Evolutionary conservation across 2,888 invertebrate species (phyloP).

Genomic region (Platypus cylindrus): DNA sequence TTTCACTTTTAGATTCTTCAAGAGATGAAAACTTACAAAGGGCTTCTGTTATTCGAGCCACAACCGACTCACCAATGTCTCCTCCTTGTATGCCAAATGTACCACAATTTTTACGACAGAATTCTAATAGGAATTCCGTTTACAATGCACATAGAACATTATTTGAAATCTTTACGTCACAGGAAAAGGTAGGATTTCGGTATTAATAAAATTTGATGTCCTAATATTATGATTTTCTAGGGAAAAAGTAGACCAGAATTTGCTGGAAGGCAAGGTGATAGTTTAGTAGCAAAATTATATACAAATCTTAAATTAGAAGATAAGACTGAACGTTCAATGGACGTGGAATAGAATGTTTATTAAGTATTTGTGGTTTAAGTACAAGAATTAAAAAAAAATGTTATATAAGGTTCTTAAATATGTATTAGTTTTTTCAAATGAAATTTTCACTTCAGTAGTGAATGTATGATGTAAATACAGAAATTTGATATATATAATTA

Average conservation of each 20-base stretch:
- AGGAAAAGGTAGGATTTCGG: slow-evolving; percentile 38
- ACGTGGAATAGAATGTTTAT: slow-evolving; percentile 18
- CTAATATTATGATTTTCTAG: slow-evolving; percentile 9
- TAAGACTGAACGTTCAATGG: slow-evolving; percentile 33
- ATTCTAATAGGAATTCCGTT: slow-evolving; percentile 23
- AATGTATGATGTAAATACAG: no score
- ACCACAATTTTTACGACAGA: slow-evolving; percentile 21
- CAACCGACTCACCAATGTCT: slow-evolving; percentile 77
- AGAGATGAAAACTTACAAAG: slow-evolving; percentile 27
- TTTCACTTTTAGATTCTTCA: slow-evolving; percentile 22
- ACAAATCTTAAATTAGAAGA: slow-evolving; percentile 48
- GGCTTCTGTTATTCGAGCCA: slow-evolving; percentile 53
- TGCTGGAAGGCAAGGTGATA: slow-evolving; percentile 42
- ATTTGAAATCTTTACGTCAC: slow-evolving; percentile 52
- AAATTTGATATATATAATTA: no score
- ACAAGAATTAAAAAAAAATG: no score
- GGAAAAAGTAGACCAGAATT: slow-evolving; percentile 41
- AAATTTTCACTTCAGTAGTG: no score
- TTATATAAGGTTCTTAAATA: no score
- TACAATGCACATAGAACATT: slow-evolving; percentile 41
- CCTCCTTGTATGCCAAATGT: slow-evolving; percentile 47
- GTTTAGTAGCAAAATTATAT: slow-evolving; percentile 58
- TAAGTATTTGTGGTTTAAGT: no score
- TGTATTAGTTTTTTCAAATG: no score
- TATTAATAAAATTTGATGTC: no score